Base-by-base conservation (phyloP, 1,140 invertebrate species). In the Zaprionus camerounensis region DNA sequence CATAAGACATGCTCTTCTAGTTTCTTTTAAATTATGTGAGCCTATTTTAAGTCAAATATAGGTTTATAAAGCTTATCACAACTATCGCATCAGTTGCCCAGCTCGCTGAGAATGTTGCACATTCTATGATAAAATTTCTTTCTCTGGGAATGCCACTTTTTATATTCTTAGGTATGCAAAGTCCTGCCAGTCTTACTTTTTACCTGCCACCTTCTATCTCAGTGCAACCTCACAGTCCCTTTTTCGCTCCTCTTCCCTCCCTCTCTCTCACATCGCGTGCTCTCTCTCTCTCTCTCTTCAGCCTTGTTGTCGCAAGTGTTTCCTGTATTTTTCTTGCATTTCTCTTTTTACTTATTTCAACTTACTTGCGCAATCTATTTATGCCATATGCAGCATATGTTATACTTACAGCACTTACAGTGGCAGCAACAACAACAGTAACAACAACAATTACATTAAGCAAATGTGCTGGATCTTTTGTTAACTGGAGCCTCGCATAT, bases 241-340 rank as follows among this genome's bases (percentile, higher is more conserved):
- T 12, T 11, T 4, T 15, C 26, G 0, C 31, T 24, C 28, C 5
- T 20, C 5, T 9, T 12, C 20, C n/a, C 11, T 6, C 7, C 5
- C 46, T 38, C n/a, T 5, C 46, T 5, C 28, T 51, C 1, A 7
- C 20, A 36, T 17, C 22, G 49, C 11, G 13, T 26, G 73, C 26
- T 1, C 20, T 34, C 24, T 59, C 7, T 2, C n/a, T n/a, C 20
- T 20, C 20, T 26, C 26, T 26, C 26, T 5, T 28, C 49, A 41
- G 61, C 65, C 61, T 64, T 84, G 78, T 84, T 84, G 81, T 84
- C 77, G 81, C 78, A 84, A 84, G 81, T 85, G 82, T 78, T 85
- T 81, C 62, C 46, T 73, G 46, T 51, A 63, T 70, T 64, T 71
- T 55, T 65, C 53, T 62, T 67, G 63, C 22, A 17, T 69, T 61